Evolutionary conservation across 2,113 vertebrate genomes (phyloP).

Genomic region (Passer montanus): DNA sequence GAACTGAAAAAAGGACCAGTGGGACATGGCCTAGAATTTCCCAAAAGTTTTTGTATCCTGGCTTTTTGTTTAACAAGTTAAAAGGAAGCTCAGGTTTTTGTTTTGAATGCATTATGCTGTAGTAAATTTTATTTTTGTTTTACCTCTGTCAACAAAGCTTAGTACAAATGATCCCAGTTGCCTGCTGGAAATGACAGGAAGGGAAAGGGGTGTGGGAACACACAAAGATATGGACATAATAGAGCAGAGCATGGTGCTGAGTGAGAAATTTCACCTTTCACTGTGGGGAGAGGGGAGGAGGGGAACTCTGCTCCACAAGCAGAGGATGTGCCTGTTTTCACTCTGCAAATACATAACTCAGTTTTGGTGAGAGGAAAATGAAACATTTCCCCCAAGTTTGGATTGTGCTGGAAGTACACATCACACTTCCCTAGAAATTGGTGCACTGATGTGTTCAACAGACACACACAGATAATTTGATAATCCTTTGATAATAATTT

Average conservation of each 20-base stretch:
- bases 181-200: constrained; percentile 52
- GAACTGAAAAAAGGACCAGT: neutral
- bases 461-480: accelerated
- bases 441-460: neutral
- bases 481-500: neutral
- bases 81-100: constrained; percentile 2
- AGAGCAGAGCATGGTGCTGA: neutral
- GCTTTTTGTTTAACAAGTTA: neutral
- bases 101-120: neutral
- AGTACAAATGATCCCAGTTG: neutral
- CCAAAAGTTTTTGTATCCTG: neutral
- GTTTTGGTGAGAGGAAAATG: neutral
- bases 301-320: neutral
- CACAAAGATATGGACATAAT: neutral
- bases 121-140: constrained; percentile 30
- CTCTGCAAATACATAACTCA: neutral
- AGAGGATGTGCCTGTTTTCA: neutral
- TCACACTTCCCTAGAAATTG: neutral
- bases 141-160: constrained; percentile 11
- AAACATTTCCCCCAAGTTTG: constrained; percentile 13
- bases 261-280: constrained; percentile 23
- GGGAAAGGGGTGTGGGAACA: neutral
- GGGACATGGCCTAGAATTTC: neutral
- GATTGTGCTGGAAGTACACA: neutral
- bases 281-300: neutral